Base-by-base conservation (phyloP, 2,888 invertebrate genomes). In the Drosophila melanosoma region DNA sequence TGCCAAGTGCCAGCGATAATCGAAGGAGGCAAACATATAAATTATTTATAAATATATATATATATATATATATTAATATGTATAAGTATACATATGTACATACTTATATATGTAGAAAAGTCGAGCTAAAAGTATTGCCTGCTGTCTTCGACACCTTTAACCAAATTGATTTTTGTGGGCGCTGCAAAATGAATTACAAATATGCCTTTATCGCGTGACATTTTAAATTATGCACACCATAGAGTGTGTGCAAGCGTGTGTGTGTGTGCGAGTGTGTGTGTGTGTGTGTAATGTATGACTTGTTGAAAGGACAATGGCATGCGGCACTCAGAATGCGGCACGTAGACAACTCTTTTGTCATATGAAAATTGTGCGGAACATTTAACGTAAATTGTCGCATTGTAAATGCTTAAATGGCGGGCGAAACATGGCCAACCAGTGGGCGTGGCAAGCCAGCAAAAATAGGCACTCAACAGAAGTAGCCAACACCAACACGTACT, bases 321-420 rank as follows among this genome's bases (percentile, higher is more conserved):
- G 62, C 54, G 38, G 51, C 26, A 57, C 81, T 58, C 71, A 54
- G 56, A 71, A 53, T 59, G 54, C 79, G 74, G 69, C 69, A 85
- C 90, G 90, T 85, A 85, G 85, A 87, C 90, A 85, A 89, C 85
- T 87, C 85, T 85, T 85, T 85, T 85, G 85, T 85, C 90, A 87
- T 82, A 81, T 81, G 78, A 85, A 85, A 84, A 85, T 84, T 85
- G 84, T 87, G 87, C 70, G 87, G 64, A 89, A 83, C 87, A 90
- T 87, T 87, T 87, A 87, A 90, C 90, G 87, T 79, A 87, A 87
- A 87, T 87, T 87, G 87, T 88, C 70, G 78, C 84, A 89, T 83
- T 90, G 79, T 85, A 52, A 59, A 49, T 33, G 53, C 53, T 11
- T 51, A 10, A 40, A 40, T 23, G 33, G 20, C 8, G 12, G 45